Conservation (phyloP, 1,140 invertebrate species). For the Sycobia sp. region DNA sequence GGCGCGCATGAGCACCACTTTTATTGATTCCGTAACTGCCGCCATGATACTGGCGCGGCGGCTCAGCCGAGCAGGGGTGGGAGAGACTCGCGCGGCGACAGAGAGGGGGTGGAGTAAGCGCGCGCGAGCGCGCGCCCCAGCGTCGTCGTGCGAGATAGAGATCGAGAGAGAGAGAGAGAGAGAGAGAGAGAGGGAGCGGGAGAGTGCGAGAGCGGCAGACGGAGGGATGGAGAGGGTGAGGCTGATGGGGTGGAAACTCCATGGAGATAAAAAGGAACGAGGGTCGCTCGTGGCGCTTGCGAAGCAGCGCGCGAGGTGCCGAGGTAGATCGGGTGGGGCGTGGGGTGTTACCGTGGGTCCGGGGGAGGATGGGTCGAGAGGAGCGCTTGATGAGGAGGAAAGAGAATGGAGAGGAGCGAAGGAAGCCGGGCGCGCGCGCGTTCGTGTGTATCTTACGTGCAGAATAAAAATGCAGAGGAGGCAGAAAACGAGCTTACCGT, state of each 20-base stretch:
- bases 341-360: no score
- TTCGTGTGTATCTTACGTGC: slow-evolving; percentile 17
- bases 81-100: slow-evolving; percentile 38
- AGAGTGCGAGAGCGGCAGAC: slow-evolving; percentile 28
- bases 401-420: slow-evolving; percentile 12
- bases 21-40: slow-evolving; percentile 64
- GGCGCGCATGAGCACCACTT: slow-evolving; percentile 64
- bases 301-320: slow-evolving; percentile 21
- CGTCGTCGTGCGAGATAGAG: slow-evolving; percentile 16
- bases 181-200: slow-evolving; percentile 28
- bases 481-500: slow-evolving; percentile 28
- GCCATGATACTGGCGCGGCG: slow-evolving; percentile 59
- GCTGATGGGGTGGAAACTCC: slow-evolving; percentile 63
- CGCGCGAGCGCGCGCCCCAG: slow-evolving; percentile 6
- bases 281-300: slow-evolving; percentile 48
- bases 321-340: no score
- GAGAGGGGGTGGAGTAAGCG: slow-evolving; percentile 25
- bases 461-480: slow-evolving; percentile 30
- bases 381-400: slow-evolving; percentile 31
- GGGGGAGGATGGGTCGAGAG: neutral
- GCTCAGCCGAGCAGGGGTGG: slow-evolving; percentile 43
- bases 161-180: slow-evolving; percentile 23
- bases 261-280: slow-evolving; percentile 64
- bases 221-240: slow-evolving; percentile 25
- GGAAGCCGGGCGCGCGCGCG: neutral